Evolutionary conservation across 2,113 vertebrate species (phyloP), one percentile per base, ranked within the genome.

Genomic region (Notiomystis cincta): DNA sequence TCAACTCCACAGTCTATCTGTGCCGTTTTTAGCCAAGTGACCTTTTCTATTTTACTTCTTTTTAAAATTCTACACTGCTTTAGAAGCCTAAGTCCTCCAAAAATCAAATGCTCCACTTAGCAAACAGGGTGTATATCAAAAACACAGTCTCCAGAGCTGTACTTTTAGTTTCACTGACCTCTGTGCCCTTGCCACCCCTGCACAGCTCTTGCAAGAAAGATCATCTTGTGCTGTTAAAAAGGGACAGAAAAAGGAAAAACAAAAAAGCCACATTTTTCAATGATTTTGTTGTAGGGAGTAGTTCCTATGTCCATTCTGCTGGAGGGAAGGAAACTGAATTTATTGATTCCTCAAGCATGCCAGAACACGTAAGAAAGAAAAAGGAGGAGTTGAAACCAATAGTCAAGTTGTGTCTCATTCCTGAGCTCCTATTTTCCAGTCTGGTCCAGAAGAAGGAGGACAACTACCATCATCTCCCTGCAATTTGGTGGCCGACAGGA

Each of bases 231-330:
- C 51, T 64, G 30, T 24, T 61, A 76, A 48, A 89, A 75, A 80
- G 20, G 4, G 2, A 2, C 1, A 0, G 10, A 24, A 47, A 30
- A 28, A 6, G 3, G 5, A 16, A 71, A 45, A 56, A 33, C 4
- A 21, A 82, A 60, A 38, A 54, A 27, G 31, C 22, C 11, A 28
- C 6, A 7, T 16, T 78, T 79, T 87, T 56, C 28, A 75, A 37
- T 37, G 6, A n/a, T 57, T n/a, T 14, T 64, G 7, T 22, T 60
- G 37, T 27, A 75, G 38, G 35, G 7, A 56, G 17, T 14, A 60
- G 15, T 12, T 84, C 42, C 66, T 72, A 35, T 1, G 7, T 57
- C 44, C 48, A 45, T 38, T 60, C 65, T 69, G 57, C 50, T 72
- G 61, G 25, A 87, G 45, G 17, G 38, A 89, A 84, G 56, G 20